Evolutionary conservation across 2,888 invertebrate genomes (phyloP).

Genomic region (Erebia epiphron): DNA sequence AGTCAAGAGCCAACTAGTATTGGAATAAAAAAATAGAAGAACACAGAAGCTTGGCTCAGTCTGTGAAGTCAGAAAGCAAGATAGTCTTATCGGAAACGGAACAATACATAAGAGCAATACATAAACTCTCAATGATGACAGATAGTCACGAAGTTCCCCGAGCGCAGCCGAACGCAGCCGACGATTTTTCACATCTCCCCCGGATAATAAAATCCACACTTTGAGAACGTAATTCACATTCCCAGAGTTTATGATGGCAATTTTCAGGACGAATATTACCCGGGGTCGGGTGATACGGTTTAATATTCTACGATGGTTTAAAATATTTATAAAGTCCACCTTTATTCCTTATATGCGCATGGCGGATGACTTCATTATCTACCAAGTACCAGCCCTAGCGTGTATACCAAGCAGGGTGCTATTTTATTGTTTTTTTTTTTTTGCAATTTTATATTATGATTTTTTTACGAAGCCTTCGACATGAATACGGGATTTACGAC

Average conservation of each 20-base stretch:
- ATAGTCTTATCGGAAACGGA: conserved; percentile 63
- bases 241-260: conserved; percentile 72
- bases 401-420: not conserved
- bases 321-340: conserved; percentile 74
- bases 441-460: conserved; percentile 22
- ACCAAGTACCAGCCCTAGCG: conserved; percentile 11
- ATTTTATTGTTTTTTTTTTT: conserved; percentile 22
- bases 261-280: conserved; percentile 72
- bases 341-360: conserved; percentile 49
- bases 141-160: conserved; percentile 57
- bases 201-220: conserved; percentile 77
- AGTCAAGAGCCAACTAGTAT: too few relatives aligned
- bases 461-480: conserved; percentile 1
- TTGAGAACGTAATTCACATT: conserved; percentile 73
- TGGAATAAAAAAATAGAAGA: too few relatives aligned
- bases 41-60: not conserved
- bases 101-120: conserved; percentile 81
- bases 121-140: conserved; percentile 79
- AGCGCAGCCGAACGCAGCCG: conserved; percentile 47
- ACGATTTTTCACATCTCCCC: conserved; percentile 65
- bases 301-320: conserved; percentile 76
- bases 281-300: conserved; percentile 65
- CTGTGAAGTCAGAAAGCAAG: conserved; percentile 35
- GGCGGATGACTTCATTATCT: conserved; percentile 38
- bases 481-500: conserved; percentile 4